Percentiles rank a stretch among this genome's conserved stretches.
These are phyloP conservation scores for Xestobium rufovillosum DNA, from an alignment of 2,888 invertebrate species.

Conservation along the genomic window DNA sequence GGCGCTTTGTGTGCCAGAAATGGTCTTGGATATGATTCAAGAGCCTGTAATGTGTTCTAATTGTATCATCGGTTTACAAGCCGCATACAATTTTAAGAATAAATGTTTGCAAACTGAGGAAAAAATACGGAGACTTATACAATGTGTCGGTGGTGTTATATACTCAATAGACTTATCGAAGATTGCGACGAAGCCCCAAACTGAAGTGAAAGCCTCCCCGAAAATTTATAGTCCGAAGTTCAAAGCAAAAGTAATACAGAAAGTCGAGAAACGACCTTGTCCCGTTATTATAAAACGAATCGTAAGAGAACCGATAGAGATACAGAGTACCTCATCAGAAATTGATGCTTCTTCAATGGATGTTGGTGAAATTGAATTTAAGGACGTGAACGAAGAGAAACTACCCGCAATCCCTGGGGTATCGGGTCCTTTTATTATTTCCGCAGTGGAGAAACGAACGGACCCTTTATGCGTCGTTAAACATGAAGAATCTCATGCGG, in stretches of 20 bases:
- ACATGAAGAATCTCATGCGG: background rate
- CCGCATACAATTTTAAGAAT: constrained; percentile 29
- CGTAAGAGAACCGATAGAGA: too few relatives aligned
- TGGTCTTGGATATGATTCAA: constrained; percentile 31
- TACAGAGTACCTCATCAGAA: too few relatives aligned
- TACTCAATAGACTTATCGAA: background rate
- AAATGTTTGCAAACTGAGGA: constrained; percentile 29
- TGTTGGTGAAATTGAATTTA: too few relatives aligned
- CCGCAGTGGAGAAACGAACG: background rate
- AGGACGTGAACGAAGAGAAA: background rate
- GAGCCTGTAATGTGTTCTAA: constrained; percentile 30
- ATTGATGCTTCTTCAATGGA: too few relatives aligned
- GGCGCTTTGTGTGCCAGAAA: constrained; percentile 33
- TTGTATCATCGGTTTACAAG: constrained; percentile 27
- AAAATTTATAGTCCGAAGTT: too few relatives aligned
- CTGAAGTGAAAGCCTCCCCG: too few relatives aligned
- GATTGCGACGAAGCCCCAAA: too few relatives aligned
- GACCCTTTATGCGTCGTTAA: background rate
- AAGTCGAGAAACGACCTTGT: too few relatives aligned
- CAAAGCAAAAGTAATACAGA: too few relatives aligned
- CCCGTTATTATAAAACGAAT: too few relatives aligned
- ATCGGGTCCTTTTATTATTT: background rate
- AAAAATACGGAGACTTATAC: constrained; percentile 22
- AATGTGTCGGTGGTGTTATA: background rate
- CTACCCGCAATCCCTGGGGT: background rate